Evolutionary conservation across 2,797 vertebrate genomes (phyloP), one percentile per base, ranked within the genome.

Genomic region (Chiloscyllium punctatum): DNA sequence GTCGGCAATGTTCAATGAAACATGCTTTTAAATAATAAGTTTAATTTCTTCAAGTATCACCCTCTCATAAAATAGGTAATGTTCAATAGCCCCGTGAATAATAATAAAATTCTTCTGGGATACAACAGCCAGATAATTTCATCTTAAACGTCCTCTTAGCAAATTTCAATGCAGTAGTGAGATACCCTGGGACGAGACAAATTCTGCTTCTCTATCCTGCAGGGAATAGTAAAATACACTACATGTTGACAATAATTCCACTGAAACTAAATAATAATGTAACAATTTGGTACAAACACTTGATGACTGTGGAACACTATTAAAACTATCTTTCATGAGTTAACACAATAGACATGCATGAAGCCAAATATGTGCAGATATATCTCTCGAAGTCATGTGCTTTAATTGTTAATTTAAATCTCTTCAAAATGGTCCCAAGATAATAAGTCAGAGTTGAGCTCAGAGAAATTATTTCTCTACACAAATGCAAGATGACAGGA

Each of bases 261-360:
- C 21, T 74, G 48, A 74, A 77, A 27, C 71, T 95, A 95, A 95
- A 77, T 95, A 95, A 77, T 95, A 95, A 95, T 72, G 71, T 18
- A 94, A 94, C 92, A 25, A 95, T 53, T 53, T 74, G 42, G 71
- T 57, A 53, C 71, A 95, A 94, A n/a, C 30, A 69, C 21, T 53
- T 95, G 94, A 42, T 27, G 48, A 53, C 23, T 77, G 71, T 33
- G 30, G 21, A 72, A 95, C 77, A 33, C 69, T 95, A 95, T 95
- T 95, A 95, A 95, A 95, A 95, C 71, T 71, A 95, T 95, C 71
- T n/a, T 8, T 95, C 71, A 77, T 74, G 69, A 74, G 37, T 77
- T 95, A 74, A 95, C 74, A 71, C 48, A 95, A 77, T 53, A 18
- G 11, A 53, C 53, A 48, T 51, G 11, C 42, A 4, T 72, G 68